Evolutionary conservation across 1,140 invertebrate genomes (phyloP), one percentile per base, ranked within the genome.

Genomic region (Dendrolimus kikuchii): DNA sequence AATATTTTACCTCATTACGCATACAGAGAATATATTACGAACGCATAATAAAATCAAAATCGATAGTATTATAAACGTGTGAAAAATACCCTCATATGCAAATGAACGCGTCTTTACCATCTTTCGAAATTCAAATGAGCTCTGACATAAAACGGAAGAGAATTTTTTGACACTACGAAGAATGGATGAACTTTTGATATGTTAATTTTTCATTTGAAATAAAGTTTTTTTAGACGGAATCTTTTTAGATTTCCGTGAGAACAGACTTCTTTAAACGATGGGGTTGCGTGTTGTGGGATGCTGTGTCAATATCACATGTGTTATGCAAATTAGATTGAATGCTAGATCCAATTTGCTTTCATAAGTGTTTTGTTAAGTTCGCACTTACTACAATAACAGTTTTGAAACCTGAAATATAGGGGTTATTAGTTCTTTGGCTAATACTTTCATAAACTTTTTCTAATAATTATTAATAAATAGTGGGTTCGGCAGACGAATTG

Each of bases 1-100:
- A 86, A 86, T 80, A 86, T 85, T 82, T 81, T 71, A 84, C 78
- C 79, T 78, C 79, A 84, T 84, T 86, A 86, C 69, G 57, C 57
- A 80, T 81, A 80, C 71, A 79, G 68, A 67, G 8, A 36, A 54
- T 62, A 57, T 59, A 57, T 60, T 52, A 67, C 61, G 62, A 57
- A 69, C 62, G 59, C 55, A 59, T 56, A 57, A 60, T 58, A 62
- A 71, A 79, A 75, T 77, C 69, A 74, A 77, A 71, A 72, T 57
- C 57, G 51, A 51, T 8, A 53, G 37, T 37, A 59, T 57, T 49
- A 55, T 23, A 23, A 23, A 23, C 23, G 23, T 23, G 23, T 23
- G 23, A 23, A 23, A 23, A 23, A 56, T 57, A 57, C 53, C 10
- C 41, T 77, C 66, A 81, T 69, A 86, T 83, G 82, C 77, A 86